These are phyloP conservation scores for Psammodynastes pulverulentus DNA, from an alignment of 2,113 vertebrate genomes.

Conservation along the genomic window DNA sequence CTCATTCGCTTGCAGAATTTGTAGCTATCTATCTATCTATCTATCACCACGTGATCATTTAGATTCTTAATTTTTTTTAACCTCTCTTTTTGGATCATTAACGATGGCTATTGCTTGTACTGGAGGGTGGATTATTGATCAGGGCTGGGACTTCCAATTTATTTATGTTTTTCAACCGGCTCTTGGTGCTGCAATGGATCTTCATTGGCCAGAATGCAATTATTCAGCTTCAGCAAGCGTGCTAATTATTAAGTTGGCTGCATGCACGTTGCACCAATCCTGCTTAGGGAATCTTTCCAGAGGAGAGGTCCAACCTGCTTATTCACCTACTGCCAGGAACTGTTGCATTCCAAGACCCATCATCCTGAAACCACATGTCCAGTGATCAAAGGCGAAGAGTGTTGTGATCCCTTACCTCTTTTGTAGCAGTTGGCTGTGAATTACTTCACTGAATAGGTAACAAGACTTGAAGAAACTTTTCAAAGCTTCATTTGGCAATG, in stretches of 20 bases:
- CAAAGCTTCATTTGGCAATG: background rate
- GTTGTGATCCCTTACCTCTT: background rate
- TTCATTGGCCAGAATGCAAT: background rate
- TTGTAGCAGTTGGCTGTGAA: background rate
- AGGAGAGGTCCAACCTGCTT: background rate
- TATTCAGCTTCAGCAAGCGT: background rate
- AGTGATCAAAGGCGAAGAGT: background rate
- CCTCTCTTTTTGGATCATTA: background rate
- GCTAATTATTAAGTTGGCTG: background rate
- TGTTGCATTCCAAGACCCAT: background rate
- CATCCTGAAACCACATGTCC: background rate
- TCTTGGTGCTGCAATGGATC: background rate
- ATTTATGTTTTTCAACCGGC: background rate
- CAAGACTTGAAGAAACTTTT: background rate
- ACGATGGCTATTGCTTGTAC: background rate
- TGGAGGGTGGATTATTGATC: background rate
- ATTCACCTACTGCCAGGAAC: background rate
- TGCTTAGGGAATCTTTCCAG: background rate
- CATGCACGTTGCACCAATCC: background rate
- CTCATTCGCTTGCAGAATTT: background rate
- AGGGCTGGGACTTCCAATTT: background rate
- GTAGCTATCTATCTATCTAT: background rate
- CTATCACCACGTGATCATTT: background rate
- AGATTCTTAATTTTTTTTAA: background rate
- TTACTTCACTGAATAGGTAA: background rate